Conservation (phyloP, 2,113 vertebrate genomes). For the Uropsilus gracilis region DNA sequence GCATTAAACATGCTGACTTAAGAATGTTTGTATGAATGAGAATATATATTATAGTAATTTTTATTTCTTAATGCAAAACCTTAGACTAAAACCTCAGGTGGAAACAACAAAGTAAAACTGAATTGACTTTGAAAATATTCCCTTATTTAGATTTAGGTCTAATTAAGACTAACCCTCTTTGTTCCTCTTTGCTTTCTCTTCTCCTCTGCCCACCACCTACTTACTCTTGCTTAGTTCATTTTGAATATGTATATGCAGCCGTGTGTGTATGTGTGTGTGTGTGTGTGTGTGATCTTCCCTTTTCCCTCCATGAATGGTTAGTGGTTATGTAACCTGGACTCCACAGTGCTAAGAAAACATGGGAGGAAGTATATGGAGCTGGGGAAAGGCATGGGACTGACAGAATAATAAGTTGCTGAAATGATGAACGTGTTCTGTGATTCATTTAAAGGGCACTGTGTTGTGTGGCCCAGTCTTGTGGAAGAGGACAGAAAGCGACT, state of each 20-base stretch:
- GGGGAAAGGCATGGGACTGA: background rate
- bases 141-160: constrained; percentile 8
- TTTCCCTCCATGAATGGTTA: background rate
- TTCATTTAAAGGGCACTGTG: background rate
- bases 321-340: background rate
- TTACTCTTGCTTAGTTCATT: background rate
- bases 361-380: background rate
- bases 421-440: constrained; percentile 46
- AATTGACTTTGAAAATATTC: background rate
- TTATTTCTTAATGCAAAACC: constrained; percentile 1
- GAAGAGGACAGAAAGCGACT: background rate
- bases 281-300: background rate
- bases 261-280: background rate
- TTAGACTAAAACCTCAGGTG: background rate
- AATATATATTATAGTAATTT: background rate
- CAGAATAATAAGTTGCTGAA: background rate
- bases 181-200: background rate
- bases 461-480: background rate
- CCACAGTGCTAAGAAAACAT: background rate
- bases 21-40: background rate
- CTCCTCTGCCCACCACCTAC: background rate
- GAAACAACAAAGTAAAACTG: background rate
- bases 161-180: background rate
- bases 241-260: background rate
- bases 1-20: background rate